Evolutionary conservation across 2,797 vertebrate genomes (phyloP).

Genomic region (Sparus aurata): DNA sequence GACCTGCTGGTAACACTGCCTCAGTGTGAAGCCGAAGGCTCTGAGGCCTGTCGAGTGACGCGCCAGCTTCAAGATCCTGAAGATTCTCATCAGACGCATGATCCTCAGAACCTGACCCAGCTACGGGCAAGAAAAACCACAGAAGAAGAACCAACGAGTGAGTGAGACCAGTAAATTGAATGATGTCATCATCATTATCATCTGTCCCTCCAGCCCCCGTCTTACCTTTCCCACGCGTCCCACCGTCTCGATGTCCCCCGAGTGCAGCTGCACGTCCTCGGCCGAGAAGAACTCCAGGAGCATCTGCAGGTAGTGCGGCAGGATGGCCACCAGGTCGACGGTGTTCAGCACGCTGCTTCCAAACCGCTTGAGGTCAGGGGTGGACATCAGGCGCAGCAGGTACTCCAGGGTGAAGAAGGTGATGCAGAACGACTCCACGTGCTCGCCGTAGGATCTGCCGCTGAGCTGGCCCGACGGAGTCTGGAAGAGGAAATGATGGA

Average conservation of each 20-base stretch:
- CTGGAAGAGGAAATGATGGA: background rate
- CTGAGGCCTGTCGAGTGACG: constrained; percentile 95
- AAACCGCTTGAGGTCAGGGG: constrained; percentile 89
- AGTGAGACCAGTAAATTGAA: background rate
- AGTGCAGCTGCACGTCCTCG: constrained; percentile 77
- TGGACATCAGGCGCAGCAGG: constrained; percentile 90
- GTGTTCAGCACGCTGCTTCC: constrained; percentile 89
- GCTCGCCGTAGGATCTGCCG: constrained; percentile 86
- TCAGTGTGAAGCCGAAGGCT: constrained; percentile 95
- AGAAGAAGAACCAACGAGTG: background rate
- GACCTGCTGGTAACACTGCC: constrained; percentile 93
- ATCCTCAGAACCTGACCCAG: constrained; percentile 94
- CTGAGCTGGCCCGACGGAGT: constrained; percentile 71
- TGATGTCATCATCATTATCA: too few species aligned
- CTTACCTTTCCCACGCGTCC: constrained; percentile 89
- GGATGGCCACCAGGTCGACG: constrained; percentile 94
- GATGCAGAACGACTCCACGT: constrained; percentile 90
- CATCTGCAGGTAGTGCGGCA: constrained; percentile 93
- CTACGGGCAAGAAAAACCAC: constrained; percentile 52
- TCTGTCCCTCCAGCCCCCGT: rapidly evolving
- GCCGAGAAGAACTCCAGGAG: constrained; percentile 87
- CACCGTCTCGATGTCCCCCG: constrained; percentile 90
- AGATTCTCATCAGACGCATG: constrained; percentile 96
- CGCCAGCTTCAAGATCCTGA: constrained; percentile 95
- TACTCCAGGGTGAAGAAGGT: constrained; percentile 95